Base-by-base conservation (phyloP, 2,113 vertebrate species). In the Trematomus loennbergii region DNA sequence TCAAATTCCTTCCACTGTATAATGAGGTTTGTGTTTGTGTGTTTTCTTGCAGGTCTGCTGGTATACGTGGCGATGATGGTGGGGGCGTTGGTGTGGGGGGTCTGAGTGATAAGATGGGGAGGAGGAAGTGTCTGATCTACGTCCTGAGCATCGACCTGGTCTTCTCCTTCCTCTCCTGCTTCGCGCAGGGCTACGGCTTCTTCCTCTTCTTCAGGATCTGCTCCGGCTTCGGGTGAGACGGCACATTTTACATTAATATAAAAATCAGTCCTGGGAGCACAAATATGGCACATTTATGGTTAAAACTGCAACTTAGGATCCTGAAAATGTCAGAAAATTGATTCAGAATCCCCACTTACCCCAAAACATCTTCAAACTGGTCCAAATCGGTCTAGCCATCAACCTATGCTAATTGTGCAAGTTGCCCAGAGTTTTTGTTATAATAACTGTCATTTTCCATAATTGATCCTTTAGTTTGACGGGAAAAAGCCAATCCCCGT, bases 51-150 rank as follows among this genome's bases (percentile, higher is more conserved):
- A 97, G 98, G 98, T 63, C 87, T 99, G 78, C 96, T 99, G 81
- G 98, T 99, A 89, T 99, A 99, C 74, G 89, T 99, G 70, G 96
- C 97, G 80, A 99, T 99, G 98, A 99, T 99, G 98, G 92, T 97
- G 9, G 98, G 98, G 0, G 97, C 98, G 12, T 87, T 99, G 57
- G 71, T 97, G 69, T 96, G 97, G 95, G 98, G 0, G 97, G 97
- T 79, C 95, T 99, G 17, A 97, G 97, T 33, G 98, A 99, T 61
- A 99, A 97, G 75, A 93, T 99, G 94, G 98, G 98, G 58, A 96
- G 98, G 82, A 97, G 95, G 91, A 95, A 96, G 90, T 97, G 96
- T 94, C 96, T 99, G 88, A 95, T 97, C 89, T 95, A 97, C 64
- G 97, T 97, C 10, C 95, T 99, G 86, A 72, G 95, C 88, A 95